Evolutionary conservation across 2,797 vertebrate species (phyloP).

Genomic region (Pantherophis vulpinus): DNA sequence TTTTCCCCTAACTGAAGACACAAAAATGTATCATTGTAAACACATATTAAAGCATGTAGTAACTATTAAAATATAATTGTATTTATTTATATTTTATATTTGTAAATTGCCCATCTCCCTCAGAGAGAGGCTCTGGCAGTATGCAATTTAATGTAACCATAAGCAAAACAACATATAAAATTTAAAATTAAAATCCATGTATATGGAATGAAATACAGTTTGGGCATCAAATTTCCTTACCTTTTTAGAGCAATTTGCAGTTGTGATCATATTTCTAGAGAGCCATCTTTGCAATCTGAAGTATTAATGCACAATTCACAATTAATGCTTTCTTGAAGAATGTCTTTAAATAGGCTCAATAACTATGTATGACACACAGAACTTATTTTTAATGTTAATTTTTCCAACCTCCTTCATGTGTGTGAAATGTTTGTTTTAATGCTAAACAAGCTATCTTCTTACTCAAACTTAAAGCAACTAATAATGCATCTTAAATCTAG

Average conservation of each 20-base stretch:
- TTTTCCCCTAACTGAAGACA: background rate
- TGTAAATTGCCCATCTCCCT: background rate
- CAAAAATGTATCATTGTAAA: background rate
- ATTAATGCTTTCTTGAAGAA: constrained; percentile 43
- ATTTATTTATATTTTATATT: background rate
- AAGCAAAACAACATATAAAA: background rate
- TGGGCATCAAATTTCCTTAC: constrained; percentile 44
- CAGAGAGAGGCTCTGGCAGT: background rate
- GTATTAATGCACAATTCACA: constrained; percentile 47
- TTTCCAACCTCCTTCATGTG: constrained; percentile 38
- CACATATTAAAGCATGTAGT: background rate
- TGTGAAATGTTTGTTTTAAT: constrained; percentile 55
- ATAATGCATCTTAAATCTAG: constrained; percentile 10
- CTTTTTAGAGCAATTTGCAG: background rate
- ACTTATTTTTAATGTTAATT: constrained; percentile 19
- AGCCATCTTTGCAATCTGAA: constrained; percentile 50
- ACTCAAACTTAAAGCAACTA: constrained; percentile 41
- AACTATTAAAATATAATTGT: background rate
- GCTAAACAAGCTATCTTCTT: constrained; percentile 50
- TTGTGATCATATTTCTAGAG: background rate
- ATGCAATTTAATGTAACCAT: background rate
- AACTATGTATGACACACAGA: constrained; percentile 47
- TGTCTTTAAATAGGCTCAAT: constrained; percentile 34
- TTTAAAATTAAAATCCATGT: background rate
- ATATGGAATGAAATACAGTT: constrained; percentile 34